Percentiles rank a stretch among this genome's conserved stretches.
These are phyloP conservation scores for Labeo rohita DNA, from an alignment of 2,113 vertebrate species.

Conservation along the genomic window DNA sequence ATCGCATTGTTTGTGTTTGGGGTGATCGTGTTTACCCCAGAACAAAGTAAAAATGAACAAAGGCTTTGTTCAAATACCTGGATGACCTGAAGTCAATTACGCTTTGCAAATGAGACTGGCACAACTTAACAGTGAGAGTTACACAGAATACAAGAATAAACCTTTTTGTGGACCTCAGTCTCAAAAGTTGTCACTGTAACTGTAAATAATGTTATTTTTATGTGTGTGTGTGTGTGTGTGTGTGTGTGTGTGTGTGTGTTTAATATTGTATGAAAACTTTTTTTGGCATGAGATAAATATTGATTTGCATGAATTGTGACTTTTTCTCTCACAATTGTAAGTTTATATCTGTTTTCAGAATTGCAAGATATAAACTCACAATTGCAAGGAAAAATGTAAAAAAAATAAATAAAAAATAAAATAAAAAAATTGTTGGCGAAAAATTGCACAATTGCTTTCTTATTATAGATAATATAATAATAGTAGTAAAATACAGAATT, in stretches of 20 bases:
- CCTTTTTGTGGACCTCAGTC: neutral
- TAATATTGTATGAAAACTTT: too few relatives aligned
- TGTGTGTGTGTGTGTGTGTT: too few relatives aligned
- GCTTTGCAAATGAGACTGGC: conserved; percentile 11
- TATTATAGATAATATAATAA: too few relatives aligned
- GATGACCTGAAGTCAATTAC: conserved; percentile 35
- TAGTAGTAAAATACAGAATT: too few relatives aligned
- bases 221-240: too few relatives aligned
- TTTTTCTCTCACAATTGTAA: neutral
- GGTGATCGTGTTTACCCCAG: neutral
- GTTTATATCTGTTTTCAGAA: neutral
- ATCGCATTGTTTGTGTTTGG: neutral
- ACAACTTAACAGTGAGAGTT: neutral
- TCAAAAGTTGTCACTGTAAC: neutral
- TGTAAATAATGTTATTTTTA: neutral
- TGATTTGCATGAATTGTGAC: too few relatives aligned
- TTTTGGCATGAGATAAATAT: neutral
- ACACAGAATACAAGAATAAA: conserved; percentile 4
- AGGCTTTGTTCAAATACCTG: conserved; percentile 31
- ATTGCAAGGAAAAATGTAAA: neutral
- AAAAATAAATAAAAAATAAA: too few relatives aligned
- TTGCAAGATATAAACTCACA: neutral
- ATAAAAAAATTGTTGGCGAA: too few relatives aligned
- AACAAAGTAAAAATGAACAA: conserved; percentile 11
- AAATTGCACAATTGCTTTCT: too few relatives aligned